These are phyloP conservation scores for Chaenocephalus aceratus DNA, from an alignment of 2,113 vertebrate species.

Conservation along the genomic window DNA sequence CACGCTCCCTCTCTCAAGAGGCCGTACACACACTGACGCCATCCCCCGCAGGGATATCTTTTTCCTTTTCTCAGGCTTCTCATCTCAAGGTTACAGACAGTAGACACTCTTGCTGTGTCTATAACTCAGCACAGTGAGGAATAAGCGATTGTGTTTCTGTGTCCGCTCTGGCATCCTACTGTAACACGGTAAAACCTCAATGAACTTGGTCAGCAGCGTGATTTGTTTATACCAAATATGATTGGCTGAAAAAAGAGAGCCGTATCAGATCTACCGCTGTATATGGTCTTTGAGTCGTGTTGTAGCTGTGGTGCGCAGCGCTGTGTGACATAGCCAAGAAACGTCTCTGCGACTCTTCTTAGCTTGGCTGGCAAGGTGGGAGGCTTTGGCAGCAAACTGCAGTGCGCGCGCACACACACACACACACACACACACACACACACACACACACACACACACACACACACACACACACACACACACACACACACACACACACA, in stretches of 20 bases:
- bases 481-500: not conserved
- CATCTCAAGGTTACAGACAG: constrained; percentile 66
- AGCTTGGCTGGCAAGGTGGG: constrained; percentile 32
- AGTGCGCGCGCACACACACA: constrained; percentile 7
- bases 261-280: not conserved
- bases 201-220: not conserved
- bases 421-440: constrained; percentile 34
- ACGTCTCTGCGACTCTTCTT: constrained; percentile 35
- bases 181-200: not conserved
- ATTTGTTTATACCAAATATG: not conserved
- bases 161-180: not conserved
- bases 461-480: not conserved
- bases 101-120: constrained; percentile 41
- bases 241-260: too few species aligned
- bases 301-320: not conserved
- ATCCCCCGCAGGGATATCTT: constrained; percentile 56
- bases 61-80: constrained; percentile 64
- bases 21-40: constrained; percentile 36
- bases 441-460: not conserved
- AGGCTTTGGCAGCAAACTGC: constrained; percentile 39
- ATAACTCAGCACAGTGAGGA: constrained; percentile 12
- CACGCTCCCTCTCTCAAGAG: constrained; percentile 19
- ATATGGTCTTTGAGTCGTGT: constrained; percentile 1
- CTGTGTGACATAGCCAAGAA: constrained; percentile 47
- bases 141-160: not conserved